Evolutionary conservation across 2,113 vertebrate genomes (phyloP).

Genomic region (Corydoras maculifer): DNA sequence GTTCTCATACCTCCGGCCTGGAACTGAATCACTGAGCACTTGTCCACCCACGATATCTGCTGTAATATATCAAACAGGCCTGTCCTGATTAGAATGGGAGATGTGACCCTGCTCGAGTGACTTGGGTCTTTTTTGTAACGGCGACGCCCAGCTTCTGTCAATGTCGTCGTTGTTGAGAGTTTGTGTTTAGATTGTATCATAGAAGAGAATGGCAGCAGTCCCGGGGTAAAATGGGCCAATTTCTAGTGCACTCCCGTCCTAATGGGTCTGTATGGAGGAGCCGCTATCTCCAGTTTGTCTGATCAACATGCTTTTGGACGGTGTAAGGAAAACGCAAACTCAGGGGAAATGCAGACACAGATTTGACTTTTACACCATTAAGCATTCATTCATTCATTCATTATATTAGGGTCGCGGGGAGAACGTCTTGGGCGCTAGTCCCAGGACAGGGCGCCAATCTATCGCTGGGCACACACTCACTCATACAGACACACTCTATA

Average conservation of each 20-base stretch:
- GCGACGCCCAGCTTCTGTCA: not conserved
- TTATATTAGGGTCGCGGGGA: too few species aligned
- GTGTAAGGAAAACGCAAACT: too few species aligned
- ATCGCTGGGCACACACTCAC: too few species aligned
- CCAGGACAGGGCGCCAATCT: too few species aligned
- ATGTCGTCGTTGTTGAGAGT: not conserved
- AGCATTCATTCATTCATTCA: too few species aligned
- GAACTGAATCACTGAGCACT: not conserved
- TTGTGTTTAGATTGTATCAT: not conserved
- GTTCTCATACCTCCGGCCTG: constrained; percentile 8
- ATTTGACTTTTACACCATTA: too few species aligned
- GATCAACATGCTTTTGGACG: too few species aligned
- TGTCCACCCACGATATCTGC: not conserved
- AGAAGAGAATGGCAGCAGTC: too few species aligned
- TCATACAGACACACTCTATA: too few species aligned
- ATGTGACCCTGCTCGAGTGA: constrained; percentile 10
- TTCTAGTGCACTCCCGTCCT: not conserved
- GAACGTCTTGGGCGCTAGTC: too few species aligned
- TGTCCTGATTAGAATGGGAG: constrained; percentile 14
- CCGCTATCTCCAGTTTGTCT: too few species aligned
- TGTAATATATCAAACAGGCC: constrained; percentile 19
- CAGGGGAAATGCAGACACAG: too few species aligned
- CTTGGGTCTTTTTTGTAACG: not conserved
- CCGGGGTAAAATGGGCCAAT: not conserved
- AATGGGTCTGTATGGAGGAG: not conserved